phyloP scores from a whole-genome alignment of 1,140 invertebrate genomes.

The Eueides isabella region DNA sequence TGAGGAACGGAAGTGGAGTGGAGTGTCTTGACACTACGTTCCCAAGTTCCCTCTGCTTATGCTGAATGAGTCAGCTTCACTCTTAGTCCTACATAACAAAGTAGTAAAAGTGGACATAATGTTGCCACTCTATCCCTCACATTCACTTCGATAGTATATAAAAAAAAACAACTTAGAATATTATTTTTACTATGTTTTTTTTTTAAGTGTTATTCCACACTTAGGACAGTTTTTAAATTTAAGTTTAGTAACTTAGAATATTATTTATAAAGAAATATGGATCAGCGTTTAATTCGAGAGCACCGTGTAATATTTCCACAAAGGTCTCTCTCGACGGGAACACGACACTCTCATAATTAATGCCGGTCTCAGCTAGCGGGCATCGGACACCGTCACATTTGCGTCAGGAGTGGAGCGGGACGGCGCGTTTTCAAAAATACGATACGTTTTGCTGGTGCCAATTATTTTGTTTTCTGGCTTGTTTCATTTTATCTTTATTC shows the following conservation, averaged over 20 bases:
- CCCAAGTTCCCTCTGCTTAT: no score
- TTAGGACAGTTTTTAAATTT: no score
- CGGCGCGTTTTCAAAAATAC: slow-evolving; percentile 1
- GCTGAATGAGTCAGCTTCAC: no score
- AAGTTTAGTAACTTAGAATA: background rate
- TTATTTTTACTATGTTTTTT: no score
- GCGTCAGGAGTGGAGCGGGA: slow-evolving; percentile 34
- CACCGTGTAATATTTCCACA: slow-evolving; percentile 25
- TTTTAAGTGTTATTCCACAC: no score
- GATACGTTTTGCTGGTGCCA: slow-evolving; percentile 10
- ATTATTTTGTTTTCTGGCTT: background rate
- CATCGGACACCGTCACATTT: slow-evolving; percentile 49
- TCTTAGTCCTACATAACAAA: no score
- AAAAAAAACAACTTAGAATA: no score
- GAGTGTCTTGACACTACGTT: no score
- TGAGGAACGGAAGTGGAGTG: no score
- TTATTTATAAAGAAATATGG: slow-evolving; percentile 13
- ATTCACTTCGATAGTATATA: no score
- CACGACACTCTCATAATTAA: slow-evolving; percentile 61
- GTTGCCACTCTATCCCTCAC: no score
- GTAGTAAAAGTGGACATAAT: no score
- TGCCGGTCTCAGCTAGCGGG: slow-evolving; percentile 53
- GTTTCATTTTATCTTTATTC: background rate
- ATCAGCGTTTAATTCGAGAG: slow-evolving; percentile 10
- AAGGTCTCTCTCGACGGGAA: slow-evolving; percentile 45